phyloP scores from a whole-genome alignment of 2,888 invertebrate genomes.

The Ichneumoninae sp. region DNA sequence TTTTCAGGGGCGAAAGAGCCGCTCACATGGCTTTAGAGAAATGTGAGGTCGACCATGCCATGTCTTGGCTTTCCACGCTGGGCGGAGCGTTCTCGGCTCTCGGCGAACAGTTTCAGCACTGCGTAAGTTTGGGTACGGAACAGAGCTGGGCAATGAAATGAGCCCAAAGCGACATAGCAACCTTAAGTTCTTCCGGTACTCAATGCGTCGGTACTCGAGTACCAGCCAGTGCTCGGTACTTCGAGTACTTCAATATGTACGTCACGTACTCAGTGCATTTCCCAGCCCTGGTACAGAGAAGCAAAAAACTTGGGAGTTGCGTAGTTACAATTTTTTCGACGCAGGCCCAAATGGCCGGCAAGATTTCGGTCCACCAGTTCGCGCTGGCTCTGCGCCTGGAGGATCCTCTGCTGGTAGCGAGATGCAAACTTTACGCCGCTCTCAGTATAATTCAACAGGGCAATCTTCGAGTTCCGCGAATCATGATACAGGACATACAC shows the following conservation, averaged over 20 bases:
- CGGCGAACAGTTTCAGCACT: slow-evolving; percentile 93
- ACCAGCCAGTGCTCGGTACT: no score
- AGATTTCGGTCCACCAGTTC: slow-evolving; percentile 94
- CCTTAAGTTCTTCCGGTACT: no score
- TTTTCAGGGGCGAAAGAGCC: slow-evolving; percentile 85
- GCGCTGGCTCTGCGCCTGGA: slow-evolving; percentile 92
- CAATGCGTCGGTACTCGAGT: no score
- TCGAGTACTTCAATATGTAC: no score
- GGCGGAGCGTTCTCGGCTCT: slow-evolving; percentile 98
- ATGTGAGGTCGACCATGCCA: slow-evolving; percentile 92
- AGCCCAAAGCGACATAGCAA: no score
- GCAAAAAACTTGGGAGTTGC: background rate
- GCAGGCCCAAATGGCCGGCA: slow-evolving; percentile 94
- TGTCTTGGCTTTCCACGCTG: slow-evolving; percentile 98
- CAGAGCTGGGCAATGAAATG: no score
- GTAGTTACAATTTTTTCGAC: slow-evolving; percentile 65
- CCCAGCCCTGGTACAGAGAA: no score
- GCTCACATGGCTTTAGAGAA: slow-evolving; percentile 86
- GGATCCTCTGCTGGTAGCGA: slow-evolving; percentile 92
- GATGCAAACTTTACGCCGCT: slow-evolving; percentile 94
- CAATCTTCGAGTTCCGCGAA: slow-evolving; percentile 87
- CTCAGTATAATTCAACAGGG: slow-evolving; percentile 95
- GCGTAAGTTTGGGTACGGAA: slow-evolving; percentile 85
- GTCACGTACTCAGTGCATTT: no score
- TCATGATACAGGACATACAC: slow-evolving; percentile 87